Conservation (phyloP, 2,797 vertebrate species). For the Phataginus tetradactyla region DNA sequence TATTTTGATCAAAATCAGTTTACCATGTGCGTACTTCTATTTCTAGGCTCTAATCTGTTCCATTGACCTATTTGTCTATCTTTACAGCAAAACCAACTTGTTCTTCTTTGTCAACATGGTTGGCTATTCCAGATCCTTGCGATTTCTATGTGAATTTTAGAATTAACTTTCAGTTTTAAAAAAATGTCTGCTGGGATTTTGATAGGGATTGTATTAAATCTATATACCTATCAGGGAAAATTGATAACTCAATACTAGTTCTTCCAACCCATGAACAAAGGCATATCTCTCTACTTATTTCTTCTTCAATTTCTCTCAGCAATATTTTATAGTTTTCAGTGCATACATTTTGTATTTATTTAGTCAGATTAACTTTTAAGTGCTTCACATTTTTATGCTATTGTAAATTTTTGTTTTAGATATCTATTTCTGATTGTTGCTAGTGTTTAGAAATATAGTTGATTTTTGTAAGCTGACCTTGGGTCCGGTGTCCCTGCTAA, state of each 20-base stretch:
- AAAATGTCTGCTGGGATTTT: neutral
- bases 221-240: neutral
- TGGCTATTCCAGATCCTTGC: neutral
- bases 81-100: neutral
- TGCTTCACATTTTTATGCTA: neutral
- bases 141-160: neutral
- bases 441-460: neutral
- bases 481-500: neutral
- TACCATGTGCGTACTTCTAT: neutral
- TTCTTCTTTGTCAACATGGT: neutral
- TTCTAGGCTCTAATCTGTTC: neutral
- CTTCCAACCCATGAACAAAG: too few relatives aligned
- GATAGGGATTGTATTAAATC: neutral
- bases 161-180: neutral
- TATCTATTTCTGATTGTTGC: neutral
- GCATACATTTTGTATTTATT: neutral
- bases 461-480: neutral
- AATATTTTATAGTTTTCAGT: neutral
- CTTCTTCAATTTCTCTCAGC: neutral
- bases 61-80: neutral
- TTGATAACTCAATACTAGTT: neutral
- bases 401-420: neutral
- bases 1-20: neutral
- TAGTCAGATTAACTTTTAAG: neutral
- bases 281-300: neutral